Percentiles rank a stretch among this genome's conserved stretches.
These are phyloP conservation scores for Leucosticte australis DNA, from an alignment of 2,113 vertebrate species.

Conservation along the genomic window DNA sequence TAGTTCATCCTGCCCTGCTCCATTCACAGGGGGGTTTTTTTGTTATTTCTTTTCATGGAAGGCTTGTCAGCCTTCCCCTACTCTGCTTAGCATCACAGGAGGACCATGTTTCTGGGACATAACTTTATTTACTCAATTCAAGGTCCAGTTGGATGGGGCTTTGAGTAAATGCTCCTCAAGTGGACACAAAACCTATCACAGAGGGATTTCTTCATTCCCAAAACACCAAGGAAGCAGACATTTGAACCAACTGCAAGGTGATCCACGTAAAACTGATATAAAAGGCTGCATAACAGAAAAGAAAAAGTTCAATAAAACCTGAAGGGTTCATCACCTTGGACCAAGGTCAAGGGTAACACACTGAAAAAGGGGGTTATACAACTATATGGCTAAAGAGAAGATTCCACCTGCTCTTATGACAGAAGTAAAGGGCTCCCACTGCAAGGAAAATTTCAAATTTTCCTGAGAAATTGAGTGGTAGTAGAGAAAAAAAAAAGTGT, in stretches of 20 bases:
- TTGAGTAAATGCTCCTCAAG: background rate
- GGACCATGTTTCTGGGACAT: rapidly evolving
- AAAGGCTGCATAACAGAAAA: background rate
- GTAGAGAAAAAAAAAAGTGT: rapidly evolving
- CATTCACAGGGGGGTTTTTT: background rate
- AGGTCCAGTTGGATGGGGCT: background rate
- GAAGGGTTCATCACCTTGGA: rapidly evolving
- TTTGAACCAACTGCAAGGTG: background rate
- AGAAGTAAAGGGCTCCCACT: background rate
- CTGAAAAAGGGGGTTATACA: background rate
- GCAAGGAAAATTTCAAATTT: background rate
- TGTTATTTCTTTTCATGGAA: background rate
- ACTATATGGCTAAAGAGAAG: background rate
- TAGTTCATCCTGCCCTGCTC: background rate
- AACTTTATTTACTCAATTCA: background rate
- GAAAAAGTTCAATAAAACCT: background rate
- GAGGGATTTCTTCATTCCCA: background rate
- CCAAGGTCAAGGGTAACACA: background rate
- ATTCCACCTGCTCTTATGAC: background rate
- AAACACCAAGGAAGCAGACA: background rate
- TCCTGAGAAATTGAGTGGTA: background rate
- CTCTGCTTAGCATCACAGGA: background rate
- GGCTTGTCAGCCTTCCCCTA: background rate
- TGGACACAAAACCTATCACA: rapidly evolving
- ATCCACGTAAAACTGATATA: rapidly evolving